Base-by-base conservation (phyloP, 1,140 invertebrate genomes). In the Drosophila albomicans region DNA sequence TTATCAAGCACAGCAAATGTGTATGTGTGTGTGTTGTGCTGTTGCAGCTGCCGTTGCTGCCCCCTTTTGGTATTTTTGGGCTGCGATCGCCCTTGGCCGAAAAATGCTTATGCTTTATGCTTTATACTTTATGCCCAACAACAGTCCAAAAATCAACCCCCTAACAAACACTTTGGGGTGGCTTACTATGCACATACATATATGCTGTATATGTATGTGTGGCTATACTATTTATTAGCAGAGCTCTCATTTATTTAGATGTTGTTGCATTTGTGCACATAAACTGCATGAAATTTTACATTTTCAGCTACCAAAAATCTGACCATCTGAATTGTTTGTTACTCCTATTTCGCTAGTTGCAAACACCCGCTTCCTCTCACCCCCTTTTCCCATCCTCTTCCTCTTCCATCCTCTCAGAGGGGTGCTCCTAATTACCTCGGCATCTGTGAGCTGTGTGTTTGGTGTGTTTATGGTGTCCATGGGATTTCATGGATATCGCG, bases 61-160 rank as follows among this genome's bases (percentile, higher is more conserved):
- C 62, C 82, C 82, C 78, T 71, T 69, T 81, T 58, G 76, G 75
- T 61, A 62, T 79, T 86, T 79, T 75, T 71, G 71, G 62, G 59
- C 81, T 71, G 77, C 74, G 77, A 88, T 84, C 85, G 84, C 84
- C 82, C 84, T 81, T 88, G 79, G 84, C 79, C 76, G 79, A 82
- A 51, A 87, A 89, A 88, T 88, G 78, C 81, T 89, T 78, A 84
- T 88, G 81, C 85, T 84, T 52, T 66, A 48, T 48, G 52, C 20
- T 25, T 89, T 78, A 84, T 88, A 77, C 85, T 84, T 52, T 66
- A 48, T 48, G 41, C 59, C 69, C 54, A 13, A 65, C 54, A 13
- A 65, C 28, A 52, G 52, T 51, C 43, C 49, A 62, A 68, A 84
- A 74, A 88, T 69, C 84, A 88, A 88, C 84, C 84, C 82, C 63